Conservation (phyloP, 2,797 vertebrate genomes). For the Lepus townsendii region DNA sequence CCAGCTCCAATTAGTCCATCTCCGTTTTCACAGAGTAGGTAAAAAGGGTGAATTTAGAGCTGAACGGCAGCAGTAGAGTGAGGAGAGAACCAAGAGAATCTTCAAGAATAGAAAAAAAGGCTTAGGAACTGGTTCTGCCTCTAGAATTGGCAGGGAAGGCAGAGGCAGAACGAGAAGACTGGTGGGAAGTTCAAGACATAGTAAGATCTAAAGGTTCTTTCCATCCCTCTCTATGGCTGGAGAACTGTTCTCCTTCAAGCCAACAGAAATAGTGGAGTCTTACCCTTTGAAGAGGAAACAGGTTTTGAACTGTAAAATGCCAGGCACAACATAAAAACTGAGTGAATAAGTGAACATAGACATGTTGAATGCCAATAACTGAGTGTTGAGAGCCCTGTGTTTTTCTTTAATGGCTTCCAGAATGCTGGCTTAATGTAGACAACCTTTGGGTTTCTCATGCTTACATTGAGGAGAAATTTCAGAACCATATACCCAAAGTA, state of each 20-base stretch:
- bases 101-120: neutral
- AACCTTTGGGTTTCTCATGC: neutral
- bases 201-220: neutral
- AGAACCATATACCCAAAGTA: neutral
- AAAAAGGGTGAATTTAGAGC: neutral
- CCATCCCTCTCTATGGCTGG: neutral
- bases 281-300: neutral
- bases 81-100: neutral
- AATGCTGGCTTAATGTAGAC: neutral
- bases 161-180: neutral
- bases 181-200: neutral
- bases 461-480: slow-evolving; percentile 55
- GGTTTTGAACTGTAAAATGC: neutral
- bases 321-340: neutral
- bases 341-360: neutral
- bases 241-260: neutral
- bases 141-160: neutral
- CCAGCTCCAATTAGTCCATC: neutral
- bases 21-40: neutral
- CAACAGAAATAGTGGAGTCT: neutral
- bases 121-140: neutral
- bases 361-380: neutral
- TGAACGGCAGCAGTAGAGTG: neutral
- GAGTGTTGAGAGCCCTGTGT: neutral
- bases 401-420: neutral